Evolutionary conservation across 2,888 invertebrate genomes (phyloP).

Genomic region (Tholera decimalis): DNA sequence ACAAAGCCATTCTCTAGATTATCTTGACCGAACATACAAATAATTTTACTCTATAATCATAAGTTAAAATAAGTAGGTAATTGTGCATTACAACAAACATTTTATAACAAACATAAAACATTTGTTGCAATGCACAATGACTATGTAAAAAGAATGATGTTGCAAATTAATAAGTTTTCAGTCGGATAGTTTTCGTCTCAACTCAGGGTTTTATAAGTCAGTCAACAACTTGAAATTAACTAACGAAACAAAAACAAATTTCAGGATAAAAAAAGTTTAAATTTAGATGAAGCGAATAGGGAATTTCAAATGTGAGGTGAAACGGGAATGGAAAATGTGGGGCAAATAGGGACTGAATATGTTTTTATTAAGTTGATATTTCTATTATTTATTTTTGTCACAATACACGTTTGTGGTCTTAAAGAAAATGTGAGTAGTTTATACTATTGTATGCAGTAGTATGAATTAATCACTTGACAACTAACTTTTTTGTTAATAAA

Average conservation of each 20-base stretch:
- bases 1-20: not conserved
- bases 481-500: too few relatives aligned
- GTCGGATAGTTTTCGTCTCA: too few relatives aligned
- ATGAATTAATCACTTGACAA: too few relatives aligned
- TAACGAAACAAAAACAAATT: not conserved
- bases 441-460: too few relatives aligned
- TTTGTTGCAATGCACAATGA: conserved; percentile 11
- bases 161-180: conserved; percentile 11
- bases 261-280: not conserved
- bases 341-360: not conserved
- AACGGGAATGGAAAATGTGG: not conserved
- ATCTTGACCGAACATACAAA: not conserved
- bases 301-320: not conserved
- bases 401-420: too few relatives aligned
- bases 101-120: conserved; percentile 12
- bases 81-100: not conserved
- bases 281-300: not conserved
- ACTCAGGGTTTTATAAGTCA: too few relatives aligned
- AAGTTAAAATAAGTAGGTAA: not conserved
- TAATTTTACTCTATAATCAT: not conserved
- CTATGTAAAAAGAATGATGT: not conserved
- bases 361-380: not conserved
- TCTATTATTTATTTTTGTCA: not conserved
- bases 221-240: too few relatives aligned
- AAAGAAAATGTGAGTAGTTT: too few relatives aligned